These are phyloP conservation scores for Barypeithes pellucidus DNA, from an alignment of 2,888 invertebrate species.

Conservation along the genomic window DNA sequence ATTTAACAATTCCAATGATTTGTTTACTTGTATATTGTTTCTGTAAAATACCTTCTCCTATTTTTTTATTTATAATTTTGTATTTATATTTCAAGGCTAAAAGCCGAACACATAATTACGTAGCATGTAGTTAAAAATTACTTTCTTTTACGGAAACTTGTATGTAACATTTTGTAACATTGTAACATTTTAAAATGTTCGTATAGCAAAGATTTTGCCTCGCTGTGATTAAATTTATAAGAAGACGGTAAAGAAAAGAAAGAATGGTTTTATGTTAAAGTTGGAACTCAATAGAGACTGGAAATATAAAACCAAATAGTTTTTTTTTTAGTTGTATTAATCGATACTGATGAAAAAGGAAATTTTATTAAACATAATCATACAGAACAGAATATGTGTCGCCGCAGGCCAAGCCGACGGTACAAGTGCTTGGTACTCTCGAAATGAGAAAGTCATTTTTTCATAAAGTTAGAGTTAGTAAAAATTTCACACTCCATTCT, in stretches of 20 bases:
- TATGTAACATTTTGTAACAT: slow-evolving; percentile 19
- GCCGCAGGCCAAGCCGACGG: no score
- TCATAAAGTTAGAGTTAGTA: no score
- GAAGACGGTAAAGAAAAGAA: slow-evolving; percentile 24
- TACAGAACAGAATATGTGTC: no score
- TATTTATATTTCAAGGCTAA: neutral
- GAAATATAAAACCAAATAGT: neutral
- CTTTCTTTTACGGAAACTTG: neutral
- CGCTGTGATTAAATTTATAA: slow-evolving; percentile 52
- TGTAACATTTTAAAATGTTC: slow-evolving; percentile 25
- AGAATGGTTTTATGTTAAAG: slow-evolving; percentile 25
- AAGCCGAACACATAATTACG: neutral
- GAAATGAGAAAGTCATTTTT: no score
- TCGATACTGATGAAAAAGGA: no score
- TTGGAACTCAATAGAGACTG: neutral
- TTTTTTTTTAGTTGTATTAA: no score
- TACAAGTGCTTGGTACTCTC: no score
- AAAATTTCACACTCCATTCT: no score
- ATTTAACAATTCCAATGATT: no score
- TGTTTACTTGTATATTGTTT: no score
- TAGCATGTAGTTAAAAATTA: neutral
- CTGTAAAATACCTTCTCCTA: slow-evolving; percentile 7
- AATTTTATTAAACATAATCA: no score
- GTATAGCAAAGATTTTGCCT: slow-evolving; percentile 45
- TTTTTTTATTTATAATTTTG: neutral